A percentile compares a stretch with the other conserved stretches of the same genome.
phyloP scores from a whole-genome alignment of 2,113 vertebrate species.

The Hiodon alosoides region DNA sequence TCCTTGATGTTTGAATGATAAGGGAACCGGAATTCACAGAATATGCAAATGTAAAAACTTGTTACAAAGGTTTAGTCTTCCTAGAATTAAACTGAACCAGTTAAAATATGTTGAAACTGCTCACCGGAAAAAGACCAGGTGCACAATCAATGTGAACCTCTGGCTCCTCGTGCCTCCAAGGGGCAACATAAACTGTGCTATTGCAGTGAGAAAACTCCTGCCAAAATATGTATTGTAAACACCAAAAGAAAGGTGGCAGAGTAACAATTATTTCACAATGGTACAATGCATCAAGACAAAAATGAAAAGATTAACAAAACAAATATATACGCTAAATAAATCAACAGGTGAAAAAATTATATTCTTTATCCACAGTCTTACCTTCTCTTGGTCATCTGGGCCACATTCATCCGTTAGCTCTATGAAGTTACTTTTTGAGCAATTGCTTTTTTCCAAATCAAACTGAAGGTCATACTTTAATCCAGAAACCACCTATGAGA shows the following conservation, averaged over 20 bases:
- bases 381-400: conserved; percentile 40
- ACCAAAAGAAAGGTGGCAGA: conserved; percentile 16
- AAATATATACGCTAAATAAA: neutral
- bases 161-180: conserved; percentile 57
- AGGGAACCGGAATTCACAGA: too few relatives aligned
- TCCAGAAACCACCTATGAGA: conserved; percentile 72
- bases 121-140: conserved; percentile 30
- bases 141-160: conserved; percentile 53
- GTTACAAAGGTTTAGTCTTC: neutral
- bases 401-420: conserved; percentile 65
- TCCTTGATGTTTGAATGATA: too few relatives aligned
- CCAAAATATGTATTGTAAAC: neutral
- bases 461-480: conserved; percentile 69
- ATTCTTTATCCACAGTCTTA: conserved; percentile 49
- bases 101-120: conserved; percentile 22
- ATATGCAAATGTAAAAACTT: neutral
- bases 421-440: conserved; percentile 66
- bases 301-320: neutral
- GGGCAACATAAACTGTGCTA: conserved; percentile 60
- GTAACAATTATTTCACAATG: neutral
- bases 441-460: conserved; percentile 71
- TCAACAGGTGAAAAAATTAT: neutral
- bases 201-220: conserved; percentile 66
- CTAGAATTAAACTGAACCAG: neutral
- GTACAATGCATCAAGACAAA: neutral